A percentile compares a stretch with the other conserved stretches of the same genome.
phyloP scores from a whole-genome alignment of 2,113 vertebrate species.

The Etheostoma cragini region DNA sequence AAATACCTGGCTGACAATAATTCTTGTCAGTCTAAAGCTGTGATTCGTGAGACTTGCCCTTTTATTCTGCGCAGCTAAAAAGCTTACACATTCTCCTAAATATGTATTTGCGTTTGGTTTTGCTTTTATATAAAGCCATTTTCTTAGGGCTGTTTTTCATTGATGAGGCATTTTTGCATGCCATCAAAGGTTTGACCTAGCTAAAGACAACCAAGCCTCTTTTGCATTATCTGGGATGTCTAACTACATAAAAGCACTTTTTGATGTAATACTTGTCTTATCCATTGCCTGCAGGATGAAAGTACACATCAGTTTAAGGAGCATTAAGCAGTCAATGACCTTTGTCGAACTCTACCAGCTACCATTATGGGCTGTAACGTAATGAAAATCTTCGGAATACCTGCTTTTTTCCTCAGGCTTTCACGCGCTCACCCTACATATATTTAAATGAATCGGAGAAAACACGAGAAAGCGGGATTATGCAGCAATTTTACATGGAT shows the following conservation, averaged over 20 bases:
- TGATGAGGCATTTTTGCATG: background rate
- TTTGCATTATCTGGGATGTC: background rate
- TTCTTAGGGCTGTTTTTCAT: background rate
- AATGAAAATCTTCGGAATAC: background rate
- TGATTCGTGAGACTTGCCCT: conserved; percentile 44
- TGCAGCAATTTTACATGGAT: background rate
- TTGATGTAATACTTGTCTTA: conserved; percentile 1
- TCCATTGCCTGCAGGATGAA: background rate
- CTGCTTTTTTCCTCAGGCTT: background rate
- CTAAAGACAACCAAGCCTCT: background rate
- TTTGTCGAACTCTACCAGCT: conserved; percentile 5
- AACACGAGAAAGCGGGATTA: conserved; percentile 9
- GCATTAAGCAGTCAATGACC: conserved; percentile 22
- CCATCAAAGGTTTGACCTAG: background rate
- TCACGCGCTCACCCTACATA: background rate
- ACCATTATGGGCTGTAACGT: background rate
- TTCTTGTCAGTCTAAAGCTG: conserved; percentile 59
- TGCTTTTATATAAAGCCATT: background rate
- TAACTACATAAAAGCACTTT: conserved; percentile 3
- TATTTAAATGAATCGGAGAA: conserved; percentile 3
- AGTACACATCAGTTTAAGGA: conserved; percentile 3
- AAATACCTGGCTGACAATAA: conserved; percentile 53
- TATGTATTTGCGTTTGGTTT: background rate
- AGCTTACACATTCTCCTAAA: background rate
- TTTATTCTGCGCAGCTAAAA: conserved; percentile 9